Conservation (phyloP, 2,888 invertebrate genomes). For the Acrobeloides nanus region DNA sequence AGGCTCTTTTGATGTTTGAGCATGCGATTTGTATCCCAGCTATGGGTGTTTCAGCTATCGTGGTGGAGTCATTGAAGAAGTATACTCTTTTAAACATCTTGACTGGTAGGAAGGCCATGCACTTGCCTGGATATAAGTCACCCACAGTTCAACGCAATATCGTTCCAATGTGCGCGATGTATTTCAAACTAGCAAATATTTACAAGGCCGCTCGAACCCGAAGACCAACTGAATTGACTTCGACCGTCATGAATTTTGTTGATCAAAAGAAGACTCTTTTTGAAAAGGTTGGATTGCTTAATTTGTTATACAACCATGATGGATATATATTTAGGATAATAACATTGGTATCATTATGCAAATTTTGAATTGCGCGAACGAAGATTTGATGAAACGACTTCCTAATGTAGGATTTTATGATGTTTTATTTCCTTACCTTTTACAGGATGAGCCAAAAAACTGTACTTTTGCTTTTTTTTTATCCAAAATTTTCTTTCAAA, state of each 20-base stretch:
- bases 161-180: constrained; percentile 6
- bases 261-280: constrained; percentile 11
- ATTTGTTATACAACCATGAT: background rate
- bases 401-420: constrained; percentile 11
- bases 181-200: constrained; percentile 8
- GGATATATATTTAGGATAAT: constrained; percentile 13
- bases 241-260: constrained; percentile 8
- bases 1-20: constrained; percentile 20
- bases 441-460: too few relatives aligned
- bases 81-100: constrained; percentile 20
- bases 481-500: too few relatives aligned
- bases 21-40: constrained; percentile 19
- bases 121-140: constrained; percentile 17
- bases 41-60: constrained; percentile 14
- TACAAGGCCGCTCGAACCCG: too few relatives aligned
- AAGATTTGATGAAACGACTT: constrained; percentile 19
- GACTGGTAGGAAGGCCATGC: constrained; percentile 14
- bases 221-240: too few relatives aligned
- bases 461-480: too few relatives aligned
- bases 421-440: background rate
- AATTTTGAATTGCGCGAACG: constrained; percentile 5
- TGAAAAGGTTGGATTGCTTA: constrained; percentile 7
- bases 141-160: constrained; percentile 13
- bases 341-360: constrained; percentile 15
- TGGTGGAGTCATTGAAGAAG: constrained; percentile 24